A percentile compares a stretch with the other conserved stretches of the same genome.
Conservation (phyloP, 2,113 vertebrate species). For the Otus sunia region DNA sequence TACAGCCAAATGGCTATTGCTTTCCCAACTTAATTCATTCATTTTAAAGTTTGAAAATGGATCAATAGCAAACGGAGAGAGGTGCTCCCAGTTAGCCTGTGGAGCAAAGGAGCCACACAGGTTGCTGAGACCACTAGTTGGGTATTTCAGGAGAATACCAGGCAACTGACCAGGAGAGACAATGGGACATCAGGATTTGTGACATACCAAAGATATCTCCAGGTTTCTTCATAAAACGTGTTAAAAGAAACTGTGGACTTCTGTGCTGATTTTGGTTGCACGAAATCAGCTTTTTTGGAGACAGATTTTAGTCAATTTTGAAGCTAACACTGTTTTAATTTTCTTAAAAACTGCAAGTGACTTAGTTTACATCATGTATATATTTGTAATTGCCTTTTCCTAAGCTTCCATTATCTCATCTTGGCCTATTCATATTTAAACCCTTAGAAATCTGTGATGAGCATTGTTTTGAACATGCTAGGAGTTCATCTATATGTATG, state of each 20-base stretch:
- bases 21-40: background rate
- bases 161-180: background rate
- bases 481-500: background rate
- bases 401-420: background rate
- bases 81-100: background rate
- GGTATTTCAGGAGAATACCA: background rate
- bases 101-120: background rate
- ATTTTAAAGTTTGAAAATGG: background rate
- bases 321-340: background rate
- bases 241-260: background rate
- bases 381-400: background rate
- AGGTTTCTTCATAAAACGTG: background rate
- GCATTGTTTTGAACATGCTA: background rate
- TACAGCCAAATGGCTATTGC: background rate
- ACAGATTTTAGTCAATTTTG: background rate
- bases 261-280: background rate
- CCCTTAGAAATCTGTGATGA: background rate
- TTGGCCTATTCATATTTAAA: background rate
- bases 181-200: background rate
- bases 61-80: background rate
- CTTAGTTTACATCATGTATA: background rate
- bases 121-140: fast-evolving
- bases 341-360: background rate
- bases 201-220: background rate
- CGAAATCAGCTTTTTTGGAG: background rate